Conservation (phyloP, 2,113 vertebrate genomes). For the Neogobius melanostomus region DNA sequence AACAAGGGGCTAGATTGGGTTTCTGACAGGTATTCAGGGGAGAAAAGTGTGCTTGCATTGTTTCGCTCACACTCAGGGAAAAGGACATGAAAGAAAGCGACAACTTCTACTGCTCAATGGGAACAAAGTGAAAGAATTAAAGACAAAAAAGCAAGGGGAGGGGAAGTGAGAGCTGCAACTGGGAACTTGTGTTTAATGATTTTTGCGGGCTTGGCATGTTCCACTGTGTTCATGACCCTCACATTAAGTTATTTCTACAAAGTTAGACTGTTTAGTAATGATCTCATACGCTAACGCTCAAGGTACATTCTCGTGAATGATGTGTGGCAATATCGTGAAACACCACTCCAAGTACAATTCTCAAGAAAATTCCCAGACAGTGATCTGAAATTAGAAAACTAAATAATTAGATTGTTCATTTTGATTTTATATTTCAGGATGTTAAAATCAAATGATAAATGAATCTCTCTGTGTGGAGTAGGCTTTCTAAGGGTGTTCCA, state of each 20-base stretch:
- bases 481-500: no score
- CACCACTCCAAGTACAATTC: background rate
- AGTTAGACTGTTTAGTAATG: slow-evolving; percentile 2
- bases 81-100: slow-evolving; percentile 65
- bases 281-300: background rate
- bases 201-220: slow-evolving; percentile 46
- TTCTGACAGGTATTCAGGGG: slow-evolving; percentile 72
- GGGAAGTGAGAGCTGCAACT: slow-evolving; percentile 46
- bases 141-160: slow-evolving; percentile 33
- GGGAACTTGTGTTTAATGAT: slow-evolving; percentile 55
- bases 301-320: no score
- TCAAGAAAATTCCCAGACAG: background rate
- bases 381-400: background rate
- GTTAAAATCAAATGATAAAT: no score
- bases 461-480: no score
- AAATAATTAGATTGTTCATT: background rate
- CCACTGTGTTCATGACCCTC: slow-evolving; percentile 48
- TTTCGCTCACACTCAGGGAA: slow-evolving; percentile 51
- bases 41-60: slow-evolving; percentile 71
- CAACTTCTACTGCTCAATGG: slow-evolving; percentile 60
- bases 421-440: background rate
- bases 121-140: slow-evolving; percentile 51
- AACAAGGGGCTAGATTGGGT: slow-evolving; percentile 72
- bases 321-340: background rate
- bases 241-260: slow-evolving; percentile 33